A percentile compares a stretch with the other conserved stretches of the same genome.
Evolutionary conservation across 2,113 vertebrate genomes (phyloP).

Genomic region (Atlantisia rogersi): DNA sequence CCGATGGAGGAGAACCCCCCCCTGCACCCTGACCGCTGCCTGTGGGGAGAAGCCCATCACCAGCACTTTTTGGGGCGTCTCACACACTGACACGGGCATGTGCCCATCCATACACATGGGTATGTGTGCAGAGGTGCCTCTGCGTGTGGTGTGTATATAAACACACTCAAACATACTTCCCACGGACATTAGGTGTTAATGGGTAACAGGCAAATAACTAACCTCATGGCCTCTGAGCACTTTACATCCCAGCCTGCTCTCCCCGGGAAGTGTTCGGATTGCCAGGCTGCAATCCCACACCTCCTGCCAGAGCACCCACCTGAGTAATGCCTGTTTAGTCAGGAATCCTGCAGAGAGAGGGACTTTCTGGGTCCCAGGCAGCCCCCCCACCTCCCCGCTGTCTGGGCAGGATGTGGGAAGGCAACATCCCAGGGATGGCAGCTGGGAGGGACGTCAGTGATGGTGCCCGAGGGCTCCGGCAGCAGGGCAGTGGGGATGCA

Average conservation of each 20-base stretch:
- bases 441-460: fast-evolving
- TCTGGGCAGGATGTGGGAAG: too few relatives aligned
- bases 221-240: not conserved
- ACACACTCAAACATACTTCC: not conserved
- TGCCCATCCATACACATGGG: too few relatives aligned
- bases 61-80: fast-evolving
- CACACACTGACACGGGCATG: not conserved
- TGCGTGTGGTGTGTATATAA: not conserved
- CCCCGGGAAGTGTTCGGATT: not conserved
- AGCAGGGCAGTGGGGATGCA: fast-evolving
- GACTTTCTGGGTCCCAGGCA: not conserved
- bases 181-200: not conserved
- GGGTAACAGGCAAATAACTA: not conserved
- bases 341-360: not conserved
- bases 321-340: not conserved
- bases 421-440: fast-evolving
- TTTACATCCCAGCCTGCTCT: not conserved
- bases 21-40: fast-evolving
- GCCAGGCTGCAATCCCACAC: not conserved
- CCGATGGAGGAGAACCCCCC: not conserved
- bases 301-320: conserved; percentile 18
- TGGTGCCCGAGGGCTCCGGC: fast-evolving
- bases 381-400: fast-evolving
- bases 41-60: fast-evolving
- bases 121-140: too few relatives aligned